Evolutionary conservation across 2,797 vertebrate species (phyloP), one percentile per base, ranked within the genome.

Genomic region (Perodicticus potto): DNA sequence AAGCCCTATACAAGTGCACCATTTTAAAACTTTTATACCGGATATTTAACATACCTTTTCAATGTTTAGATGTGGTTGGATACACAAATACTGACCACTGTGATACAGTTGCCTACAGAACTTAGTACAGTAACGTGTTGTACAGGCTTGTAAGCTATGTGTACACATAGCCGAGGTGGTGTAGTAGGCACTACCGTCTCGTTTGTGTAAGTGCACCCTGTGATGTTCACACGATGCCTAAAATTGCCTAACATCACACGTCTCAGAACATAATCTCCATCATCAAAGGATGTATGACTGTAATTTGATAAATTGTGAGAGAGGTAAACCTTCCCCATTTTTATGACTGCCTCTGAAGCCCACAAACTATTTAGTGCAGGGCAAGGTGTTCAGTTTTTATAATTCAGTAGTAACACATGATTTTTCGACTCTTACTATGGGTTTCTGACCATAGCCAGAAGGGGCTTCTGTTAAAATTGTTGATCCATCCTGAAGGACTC

Each of bases 381-480:
- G 53, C 57, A 43, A 49, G 61, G 22, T 29, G 3, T 59, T 61
- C 16, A 45, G 34, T 67, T 82, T 92, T 96, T 63, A 5, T 76
- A 83, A 77, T 70, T 77, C 12, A 69, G 27, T 27, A 90, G 29
- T 29, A 34, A 43, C 27, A n/a, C 10, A 8, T 45, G n/a, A n/a
- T 67, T 77, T 90, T 90, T 82, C 55, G 88, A 13, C 22, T 76
- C 53, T 23, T 0, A 12, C 13, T 87, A 74, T 77, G 37, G 27
- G 78, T 94, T 96, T 96, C 67, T 92, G 76, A 29, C 7, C 10
- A 85, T n/a, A 87, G 37, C 32, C 55, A 3, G 61, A 90, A 76
- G 81, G 81, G 19, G 0, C 59, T 83, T 94, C 27, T 96, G 45
- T 86, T 74, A 83, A 86, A 91, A 67, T 2, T 72, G 37, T 80